Evolutionary conservation across 2,888 invertebrate genomes (phyloP).

Genomic region (Harpalus rufipes): DNA sequence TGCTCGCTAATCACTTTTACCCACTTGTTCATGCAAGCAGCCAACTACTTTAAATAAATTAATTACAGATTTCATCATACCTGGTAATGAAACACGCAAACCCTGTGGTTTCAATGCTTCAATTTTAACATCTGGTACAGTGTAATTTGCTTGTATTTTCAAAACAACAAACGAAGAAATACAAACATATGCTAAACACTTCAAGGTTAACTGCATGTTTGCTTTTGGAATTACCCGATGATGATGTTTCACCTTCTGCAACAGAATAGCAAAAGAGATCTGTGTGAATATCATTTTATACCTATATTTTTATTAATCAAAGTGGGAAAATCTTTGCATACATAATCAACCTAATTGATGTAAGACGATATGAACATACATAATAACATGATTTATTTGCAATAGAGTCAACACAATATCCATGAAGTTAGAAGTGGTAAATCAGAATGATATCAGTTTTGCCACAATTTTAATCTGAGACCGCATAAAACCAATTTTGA

Average conservation of each 20-base stretch:
- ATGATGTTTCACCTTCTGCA: neutral
- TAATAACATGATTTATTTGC: no score
- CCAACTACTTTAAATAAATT: neutral
- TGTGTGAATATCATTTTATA: no score
- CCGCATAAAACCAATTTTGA: no score
- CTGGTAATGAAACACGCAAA: slow-evolving; percentile 28
- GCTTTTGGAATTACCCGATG: neutral
- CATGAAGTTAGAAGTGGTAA: no score
- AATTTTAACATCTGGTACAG: slow-evolving; percentile 22
- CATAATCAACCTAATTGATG: no score
- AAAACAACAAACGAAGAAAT: slow-evolving; percentile 25
- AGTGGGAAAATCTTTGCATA: no score
- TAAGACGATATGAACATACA: no score
- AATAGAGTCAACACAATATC: no score
- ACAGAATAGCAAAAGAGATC: no score
- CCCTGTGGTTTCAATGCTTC: slow-evolving; percentile 40
- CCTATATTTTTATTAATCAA: no score
- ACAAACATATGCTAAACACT: slow-evolving; percentile 9
- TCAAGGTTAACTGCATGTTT: slow-evolving; percentile 56
- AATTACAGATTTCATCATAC: neutral
- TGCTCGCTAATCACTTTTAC: neutral
- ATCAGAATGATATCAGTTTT: no score
- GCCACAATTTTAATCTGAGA: no score
- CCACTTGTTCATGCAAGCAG: neutral
- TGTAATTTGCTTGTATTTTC: slow-evolving; percentile 6